Conservation (phyloP, 1,140 invertebrate genomes). For the Mya arenaria region DNA sequence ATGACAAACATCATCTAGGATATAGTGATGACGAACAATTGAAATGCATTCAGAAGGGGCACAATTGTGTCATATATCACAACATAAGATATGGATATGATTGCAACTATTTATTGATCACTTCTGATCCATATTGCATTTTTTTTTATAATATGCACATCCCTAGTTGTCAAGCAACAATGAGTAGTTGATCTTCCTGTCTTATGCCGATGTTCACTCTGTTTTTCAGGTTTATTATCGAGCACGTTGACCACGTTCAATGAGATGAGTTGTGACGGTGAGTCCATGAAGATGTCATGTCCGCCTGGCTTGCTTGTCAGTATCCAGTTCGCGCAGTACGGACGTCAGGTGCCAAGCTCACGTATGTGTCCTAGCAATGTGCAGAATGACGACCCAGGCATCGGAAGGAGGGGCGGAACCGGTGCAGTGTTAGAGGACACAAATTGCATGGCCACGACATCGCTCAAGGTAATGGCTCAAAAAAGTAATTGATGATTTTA, state of each 20-base stretch:
- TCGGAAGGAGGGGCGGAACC: slow-evolving; percentile 9
- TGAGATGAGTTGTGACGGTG: slow-evolving; percentile 92
- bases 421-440: slow-evolving; percentile 69
- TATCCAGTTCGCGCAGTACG: slow-evolving; percentile 89
- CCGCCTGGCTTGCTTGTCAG: slow-evolving; percentile 93
- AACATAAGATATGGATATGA: too few relatives aligned
- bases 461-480: slow-evolving; percentile 69
- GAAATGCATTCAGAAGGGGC: too few relatives aligned
- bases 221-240: slow-evolving; percentile 89
- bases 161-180: too few relatives aligned
- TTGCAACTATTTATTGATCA: too few relatives aligned
- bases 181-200: too few relatives aligned
- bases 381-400: slow-evolving; percentile 20
- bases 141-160: too few relatives aligned
- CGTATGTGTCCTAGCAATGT: slow-evolving; percentile 63
- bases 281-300: slow-evolving; percentile 91
- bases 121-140: too few relatives aligned
- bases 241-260: slow-evolving; percentile 94
- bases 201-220: too few relatives aligned
- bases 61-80: too few relatives aligned
- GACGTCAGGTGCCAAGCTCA: slow-evolving; percentile 76
- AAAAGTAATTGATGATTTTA: not conserved
- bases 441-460: slow-evolving; percentile 74
- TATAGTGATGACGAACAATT: too few relatives aligned
- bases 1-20: too few relatives aligned